Conservation (phyloP, 2,113 vertebrate species). For the Thunnus thynnus region DNA sequence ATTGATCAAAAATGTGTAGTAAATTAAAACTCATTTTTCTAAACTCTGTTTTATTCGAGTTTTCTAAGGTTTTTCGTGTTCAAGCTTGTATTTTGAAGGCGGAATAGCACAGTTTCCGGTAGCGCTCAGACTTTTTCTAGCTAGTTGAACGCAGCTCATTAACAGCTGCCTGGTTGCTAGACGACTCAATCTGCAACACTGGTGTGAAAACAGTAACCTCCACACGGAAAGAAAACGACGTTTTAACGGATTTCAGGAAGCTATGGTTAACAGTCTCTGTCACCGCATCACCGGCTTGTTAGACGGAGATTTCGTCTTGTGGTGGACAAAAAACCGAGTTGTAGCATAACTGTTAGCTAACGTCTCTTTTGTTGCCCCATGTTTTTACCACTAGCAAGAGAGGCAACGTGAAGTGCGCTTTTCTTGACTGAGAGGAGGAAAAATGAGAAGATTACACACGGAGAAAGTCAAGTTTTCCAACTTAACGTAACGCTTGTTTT, state of each 20-base stretch:
- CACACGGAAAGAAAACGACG: background rate
- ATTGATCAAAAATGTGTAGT: fast-evolving
- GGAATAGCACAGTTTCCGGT: fast-evolving
- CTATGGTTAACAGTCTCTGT: background rate
- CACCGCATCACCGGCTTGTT: background rate
- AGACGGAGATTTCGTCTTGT: too few species aligned
- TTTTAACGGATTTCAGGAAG: slow-evolving; percentile 5
- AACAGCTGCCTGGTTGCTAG: slow-evolving; percentile 80
- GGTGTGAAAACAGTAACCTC: slow-evolving; percentile 46
- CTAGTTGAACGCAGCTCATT: background rate
- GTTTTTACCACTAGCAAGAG: slow-evolving; percentile 39
- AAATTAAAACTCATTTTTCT: background rate
- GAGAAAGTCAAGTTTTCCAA: slow-evolving; percentile 44
- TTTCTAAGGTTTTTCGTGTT: fast-evolving
- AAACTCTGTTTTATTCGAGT: fast-evolving
- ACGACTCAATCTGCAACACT: slow-evolving; percentile 73
- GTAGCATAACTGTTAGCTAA: slow-evolving; percentile 36
- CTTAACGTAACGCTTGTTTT: slow-evolving; percentile 33
- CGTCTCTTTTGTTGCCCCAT: slow-evolving; percentile 42
- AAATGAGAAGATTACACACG: slow-evolving; percentile 42
- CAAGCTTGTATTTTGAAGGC: slow-evolving; percentile 38
- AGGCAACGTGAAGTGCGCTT: slow-evolving; percentile 6
- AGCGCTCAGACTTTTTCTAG: fast-evolving
- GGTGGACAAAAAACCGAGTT: background rate
- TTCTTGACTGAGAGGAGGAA: background rate